Evolutionary conservation across 1,140 invertebrate species (phyloP), one percentile per base, ranked within the genome.

Genomic region (Copidosoma floridanum): DNA sequence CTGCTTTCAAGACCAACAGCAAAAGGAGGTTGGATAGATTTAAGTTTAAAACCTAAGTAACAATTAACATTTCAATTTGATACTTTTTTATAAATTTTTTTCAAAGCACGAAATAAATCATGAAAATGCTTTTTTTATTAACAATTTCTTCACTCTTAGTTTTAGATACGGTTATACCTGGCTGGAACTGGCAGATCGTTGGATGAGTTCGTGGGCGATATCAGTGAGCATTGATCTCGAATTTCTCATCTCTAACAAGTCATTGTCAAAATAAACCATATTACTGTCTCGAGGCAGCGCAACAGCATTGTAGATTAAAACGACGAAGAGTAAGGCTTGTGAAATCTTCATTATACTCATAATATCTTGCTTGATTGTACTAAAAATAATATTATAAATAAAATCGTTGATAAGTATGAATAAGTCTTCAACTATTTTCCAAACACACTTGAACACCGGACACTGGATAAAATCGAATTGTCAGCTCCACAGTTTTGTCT

Each of bases 1-100:
- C 77, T 0, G 89, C 89, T 80, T 93, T 93, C 26, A 94, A 81
- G 4, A 94, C 82, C 26, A 93, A 79, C 18, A 93, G 81, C 46
- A 93, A 85, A 27, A 93, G 76, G 57, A 93, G 76, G 73, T 93
- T 93, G 0, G 90, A 92, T 23, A 93, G 73, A 75, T 93, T 93
- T 20, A 93, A 72, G 65, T 91, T 93, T 7, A 93, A 81, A 1
- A 94, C 88, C 87, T 91, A 76, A 37, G 57, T 52, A n/a, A n/a
- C n/a, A n/a, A n/a, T n/a, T n/a, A n/a, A n/a, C n/a, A n/a, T n/a
- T n/a, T n/a, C n/a, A n/a, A n/a, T n/a, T n/a, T n/a, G n/a, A n/a
- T n/a, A n/a, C n/a, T n/a, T n/a, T n/a, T n/a, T n/a, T n/a, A n/a
- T n/a, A n/a, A n/a, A n/a, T n/a, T n/a, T n/a, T n/a, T n/a, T n/a